These are phyloP conservation scores for Falco naumanni DNA, from an alignment of 2,797 vertebrate species.

Conservation along the genomic window DNA sequence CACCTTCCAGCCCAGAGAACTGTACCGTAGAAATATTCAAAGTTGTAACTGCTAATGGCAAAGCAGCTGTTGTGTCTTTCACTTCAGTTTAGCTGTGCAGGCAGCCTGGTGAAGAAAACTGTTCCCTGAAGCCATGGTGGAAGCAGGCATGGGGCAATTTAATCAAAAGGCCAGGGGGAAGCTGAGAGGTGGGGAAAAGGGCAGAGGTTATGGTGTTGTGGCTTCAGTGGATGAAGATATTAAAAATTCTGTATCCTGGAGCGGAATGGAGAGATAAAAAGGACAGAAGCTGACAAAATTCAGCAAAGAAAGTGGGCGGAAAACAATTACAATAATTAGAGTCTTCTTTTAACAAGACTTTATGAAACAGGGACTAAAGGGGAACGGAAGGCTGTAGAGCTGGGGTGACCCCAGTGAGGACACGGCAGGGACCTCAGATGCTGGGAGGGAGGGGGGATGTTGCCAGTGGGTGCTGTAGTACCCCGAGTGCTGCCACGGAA, in stretches of 20 bases:
- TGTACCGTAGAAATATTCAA: background rate
- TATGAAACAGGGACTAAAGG: background rate
- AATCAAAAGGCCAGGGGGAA: background rate
- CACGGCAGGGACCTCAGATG: fast-evolving
- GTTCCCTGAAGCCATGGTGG: background rate
- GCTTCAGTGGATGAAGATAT: background rate
- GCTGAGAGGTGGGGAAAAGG: background rate
- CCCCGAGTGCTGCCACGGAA: background rate
- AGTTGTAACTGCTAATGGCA: background rate
- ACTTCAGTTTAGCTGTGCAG: background rate
- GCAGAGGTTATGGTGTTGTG: background rate
- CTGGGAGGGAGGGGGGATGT: background rate
- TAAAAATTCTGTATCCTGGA: background rate
- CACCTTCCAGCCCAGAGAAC: background rate
- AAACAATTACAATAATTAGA: background rate
- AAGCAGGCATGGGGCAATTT: background rate
- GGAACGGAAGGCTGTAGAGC: background rate
- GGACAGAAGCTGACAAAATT: background rate
- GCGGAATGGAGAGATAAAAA: background rate
- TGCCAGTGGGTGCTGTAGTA: background rate
- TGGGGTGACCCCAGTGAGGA: too few relatives aligned
- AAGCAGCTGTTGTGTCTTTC: background rate
- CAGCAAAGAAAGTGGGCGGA: background rate
- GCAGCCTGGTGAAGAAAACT: background rate
- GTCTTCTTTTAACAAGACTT: background rate